Percentiles rank a stretch among this genome's conserved stretches.
Conservation (phyloP, 2,797 vertebrate species). For the Pagetopsis macropterus region DNA sequence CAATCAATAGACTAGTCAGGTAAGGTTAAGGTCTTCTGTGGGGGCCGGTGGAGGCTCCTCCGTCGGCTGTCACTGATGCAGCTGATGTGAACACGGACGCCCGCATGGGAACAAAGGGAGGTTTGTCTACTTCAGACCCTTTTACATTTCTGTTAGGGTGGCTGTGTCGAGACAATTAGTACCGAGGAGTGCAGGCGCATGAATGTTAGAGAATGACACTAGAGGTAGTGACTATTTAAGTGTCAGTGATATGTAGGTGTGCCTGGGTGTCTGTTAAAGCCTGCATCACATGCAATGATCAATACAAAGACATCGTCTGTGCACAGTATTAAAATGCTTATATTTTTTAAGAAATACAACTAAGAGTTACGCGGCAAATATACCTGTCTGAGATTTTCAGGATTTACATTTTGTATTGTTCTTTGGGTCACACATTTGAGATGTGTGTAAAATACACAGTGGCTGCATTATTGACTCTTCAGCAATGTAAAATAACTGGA, state of each 20-base stretch:
- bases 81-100: slow-evolving; percentile 67
- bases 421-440: neutral
- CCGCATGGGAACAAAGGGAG: slow-evolving; percentile 66
- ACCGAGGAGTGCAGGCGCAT: slow-evolving; percentile 15
- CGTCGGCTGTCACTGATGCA: slow-evolving; percentile 82
- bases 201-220: slow-evolving; percentile 19
- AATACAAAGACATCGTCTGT: neutral
- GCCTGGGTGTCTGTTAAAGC: neutral
- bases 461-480: slow-evolving; percentile 1
- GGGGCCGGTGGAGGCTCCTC: slow-evolving; percentile 70
- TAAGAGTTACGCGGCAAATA: neutral
- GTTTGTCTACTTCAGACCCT: slow-evolving; percentile 53
- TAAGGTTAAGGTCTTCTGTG: slow-evolving; percentile 84
- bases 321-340: neutral
- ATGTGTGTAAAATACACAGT: neutral
- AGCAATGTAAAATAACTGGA: neutral
- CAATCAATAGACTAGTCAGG: slow-evolving; percentile 90
- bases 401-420: neutral
- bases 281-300: neutral
- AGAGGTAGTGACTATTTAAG: slow-evolving; percentile 15
- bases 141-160: slow-evolving; percentile 59
- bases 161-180: slow-evolving; percentile 65
- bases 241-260: neutral
- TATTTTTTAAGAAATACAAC: no score
- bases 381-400: neutral